phyloP scores from a whole-genome alignment of 1,140 invertebrate species.

The Leptinotarsa undecemlineata region DNA sequence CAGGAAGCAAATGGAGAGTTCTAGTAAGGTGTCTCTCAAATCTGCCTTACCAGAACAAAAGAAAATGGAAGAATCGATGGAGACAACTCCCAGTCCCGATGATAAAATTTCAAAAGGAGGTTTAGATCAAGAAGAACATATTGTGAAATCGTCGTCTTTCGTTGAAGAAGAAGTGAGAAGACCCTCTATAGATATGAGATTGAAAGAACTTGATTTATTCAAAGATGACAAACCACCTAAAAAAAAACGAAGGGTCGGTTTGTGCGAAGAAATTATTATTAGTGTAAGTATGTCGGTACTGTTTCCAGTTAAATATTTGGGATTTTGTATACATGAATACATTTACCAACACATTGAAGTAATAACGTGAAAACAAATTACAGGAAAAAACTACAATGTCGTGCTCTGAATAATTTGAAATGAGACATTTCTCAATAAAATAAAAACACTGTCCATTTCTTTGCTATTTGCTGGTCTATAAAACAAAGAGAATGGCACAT shows the following conservation, averaged over 20 bases:
- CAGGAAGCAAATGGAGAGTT: constrained; percentile 43
- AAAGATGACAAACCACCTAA: constrained; percentile 35
- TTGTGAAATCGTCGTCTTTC: background rate
- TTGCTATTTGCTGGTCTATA: too few relatives aligned
- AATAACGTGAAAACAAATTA: too few relatives aligned
- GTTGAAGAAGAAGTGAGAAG: constrained; percentile 21
- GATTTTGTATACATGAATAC: too few relatives aligned
- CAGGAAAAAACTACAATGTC: too few relatives aligned
- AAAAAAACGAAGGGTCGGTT: constrained; percentile 57
- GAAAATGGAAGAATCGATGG: constrained; percentile 29
- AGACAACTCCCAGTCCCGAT: constrained; percentile 35
- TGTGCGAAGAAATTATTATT: constrained; percentile 71
- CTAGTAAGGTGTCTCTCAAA: constrained; percentile 19
- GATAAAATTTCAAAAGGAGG: constrained; percentile 4
- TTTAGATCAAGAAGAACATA: constrained; percentile 15
- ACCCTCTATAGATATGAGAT: constrained; percentile 42
- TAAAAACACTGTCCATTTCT: too few relatives aligned
- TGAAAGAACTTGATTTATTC: constrained; percentile 47
- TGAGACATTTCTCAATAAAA: too few relatives aligned
- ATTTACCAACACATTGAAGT: too few relatives aligned
- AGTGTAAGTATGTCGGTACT: constrained; percentile 62
- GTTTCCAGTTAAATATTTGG: too few relatives aligned
- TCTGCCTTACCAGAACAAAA: constrained; percentile 22
- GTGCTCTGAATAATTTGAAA: too few relatives aligned
- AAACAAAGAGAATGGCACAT: too few relatives aligned